Base-by-base conservation (phyloP, 2,113 vertebrate species). In the Sceloporus tristichus region DNA sequence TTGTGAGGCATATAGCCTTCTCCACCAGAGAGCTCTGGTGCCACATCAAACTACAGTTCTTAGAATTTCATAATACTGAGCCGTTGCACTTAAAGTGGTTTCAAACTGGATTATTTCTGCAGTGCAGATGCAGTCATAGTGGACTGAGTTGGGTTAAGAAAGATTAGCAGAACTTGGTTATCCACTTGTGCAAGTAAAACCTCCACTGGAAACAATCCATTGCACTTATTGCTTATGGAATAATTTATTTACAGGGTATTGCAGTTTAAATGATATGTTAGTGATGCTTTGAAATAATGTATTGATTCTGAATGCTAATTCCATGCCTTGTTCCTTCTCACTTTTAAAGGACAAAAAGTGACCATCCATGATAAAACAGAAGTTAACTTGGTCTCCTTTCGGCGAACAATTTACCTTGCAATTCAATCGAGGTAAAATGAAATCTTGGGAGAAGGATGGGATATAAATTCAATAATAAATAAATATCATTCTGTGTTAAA, bases 321-420 rank as follows among this genome's bases (percentile, higher is more conserved):
- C 84, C 16, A 11, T 86, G 78, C 1, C 54, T 59, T 77, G 34
- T 89, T 62, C 91, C 90, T 23, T 21, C 29, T 13, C 21, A 7
- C 56, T 93, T 83, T 95, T 96, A 94, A 90, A 95, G 97, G 98
- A 94, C 97, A 98, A 92, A 99, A 98, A 94, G 96, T 99, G 88
- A 99, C 98, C 83, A 99, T 99, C 94, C 98, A 98, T 85, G 99
- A 99, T 95, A 97, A 99, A 96, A 99, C 99, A 23, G 99, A 99
- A 96, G 98, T 99, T 94, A 99, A 99, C 94, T 95, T 99, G 89
- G 99, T 99, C 3, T 98, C 98, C 7, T 99, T 99, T 91, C 98
- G 99, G 86, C 98, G 98, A 93, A 99, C 98, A 85, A 99, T 99
- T 96, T 99, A 99, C 96, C 98, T 99, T 40, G 98, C 98, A 89